These are phyloP conservation scores for Lordiphosa mommai DNA, from an alignment of 1,140 invertebrate species.

Conservation along the genomic window DNA sequence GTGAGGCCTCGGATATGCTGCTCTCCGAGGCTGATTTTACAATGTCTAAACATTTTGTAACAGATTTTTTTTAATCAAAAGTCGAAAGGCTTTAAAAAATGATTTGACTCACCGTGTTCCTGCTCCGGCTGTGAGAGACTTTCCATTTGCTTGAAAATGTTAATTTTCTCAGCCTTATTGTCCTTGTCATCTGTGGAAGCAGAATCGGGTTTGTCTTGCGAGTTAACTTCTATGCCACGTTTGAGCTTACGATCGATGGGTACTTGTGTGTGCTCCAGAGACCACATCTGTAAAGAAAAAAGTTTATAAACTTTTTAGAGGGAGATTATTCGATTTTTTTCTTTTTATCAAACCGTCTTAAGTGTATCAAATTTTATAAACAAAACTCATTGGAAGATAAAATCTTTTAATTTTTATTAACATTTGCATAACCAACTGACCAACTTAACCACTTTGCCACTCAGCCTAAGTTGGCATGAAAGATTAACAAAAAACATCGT, in stretches of 20 bases:
- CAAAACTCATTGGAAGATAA: too few species aligned
- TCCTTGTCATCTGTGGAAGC: slow-evolving; percentile 73
- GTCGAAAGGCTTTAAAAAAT: neutral
- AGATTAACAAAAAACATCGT: too few species aligned
- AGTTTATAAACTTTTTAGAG: too few species aligned
- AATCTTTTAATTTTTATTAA: too few species aligned
- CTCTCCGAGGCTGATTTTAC: slow-evolving; percentile 92
- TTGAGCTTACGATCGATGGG: slow-evolving; percentile 83
- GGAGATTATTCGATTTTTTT: too few species aligned
- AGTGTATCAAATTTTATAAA: too few species aligned
- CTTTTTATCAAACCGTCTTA: too few species aligned
- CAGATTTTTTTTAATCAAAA: neutral
- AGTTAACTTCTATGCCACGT: slow-evolving; percentile 60
- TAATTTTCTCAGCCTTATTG: slow-evolving; percentile 79
- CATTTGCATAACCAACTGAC: too few species aligned
- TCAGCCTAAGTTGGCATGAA: too few species aligned
- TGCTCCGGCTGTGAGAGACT: slow-evolving; percentile 61
- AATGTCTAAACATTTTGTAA: slow-evolving; percentile 65
- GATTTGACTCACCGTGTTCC: slow-evolving; percentile 43
- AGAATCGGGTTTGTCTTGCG: slow-evolving; percentile 69
- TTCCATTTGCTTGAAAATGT: slow-evolving; percentile 89
- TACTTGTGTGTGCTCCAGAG: slow-evolving; percentile 95
- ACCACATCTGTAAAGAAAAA: slow-evolving; percentile 91
- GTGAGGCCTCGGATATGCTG: slow-evolving; percentile 88
- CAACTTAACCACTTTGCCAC: too few species aligned